Conservation (phyloP, 2,888 invertebrate species). For the Spialia ferax region DNA sequence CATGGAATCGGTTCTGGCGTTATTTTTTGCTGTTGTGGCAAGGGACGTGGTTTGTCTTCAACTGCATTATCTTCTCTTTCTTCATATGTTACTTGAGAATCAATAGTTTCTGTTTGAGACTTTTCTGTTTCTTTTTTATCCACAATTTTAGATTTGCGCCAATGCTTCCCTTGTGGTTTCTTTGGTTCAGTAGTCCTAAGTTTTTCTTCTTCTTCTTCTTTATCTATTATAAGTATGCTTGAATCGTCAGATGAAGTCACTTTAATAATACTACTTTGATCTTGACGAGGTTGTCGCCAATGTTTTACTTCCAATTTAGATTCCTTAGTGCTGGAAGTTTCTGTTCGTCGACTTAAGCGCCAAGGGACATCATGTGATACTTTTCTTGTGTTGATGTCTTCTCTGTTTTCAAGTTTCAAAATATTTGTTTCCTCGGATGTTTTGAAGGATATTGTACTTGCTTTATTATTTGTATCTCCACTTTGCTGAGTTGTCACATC, state of each 20-base stretch:
- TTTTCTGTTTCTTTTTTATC: constrained; percentile 33
- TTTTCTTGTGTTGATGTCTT: constrained; percentile 66
- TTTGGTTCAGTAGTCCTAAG: constrained; percentile 45
- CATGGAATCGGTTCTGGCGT: constrained; percentile 72
- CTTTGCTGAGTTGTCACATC: constrained; percentile 52
- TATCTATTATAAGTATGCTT: constrained; percentile 46
- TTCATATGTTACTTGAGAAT: constrained; percentile 36
- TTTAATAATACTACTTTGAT: constrained; percentile 44
- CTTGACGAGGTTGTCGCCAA: constrained; percentile 58
- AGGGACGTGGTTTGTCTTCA: constrained; percentile 41
- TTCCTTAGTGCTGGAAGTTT: constrained; percentile 45
- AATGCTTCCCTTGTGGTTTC: constrained; percentile 53
- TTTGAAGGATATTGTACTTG: constrained; percentile 60
- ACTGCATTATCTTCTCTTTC: constrained; percentile 25
- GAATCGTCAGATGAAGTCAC: constrained; percentile 42
- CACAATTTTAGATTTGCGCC: constrained; percentile 57
- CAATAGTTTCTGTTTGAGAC: not conserved
- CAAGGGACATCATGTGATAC: constrained; percentile 63
- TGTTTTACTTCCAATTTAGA: constrained; percentile 52
- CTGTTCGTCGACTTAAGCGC: constrained; percentile 61
- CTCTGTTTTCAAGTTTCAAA: constrained; percentile 63
- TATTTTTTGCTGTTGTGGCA: constrained; percentile 13
- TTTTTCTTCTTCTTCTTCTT: constrained; percentile 25
- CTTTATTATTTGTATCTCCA: constrained; percentile 51
- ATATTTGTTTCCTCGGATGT: constrained; percentile 76